Evolutionary conservation across 2,113 vertebrate species (phyloP).

Genomic region (Lasiurus cinereus): DNA sequence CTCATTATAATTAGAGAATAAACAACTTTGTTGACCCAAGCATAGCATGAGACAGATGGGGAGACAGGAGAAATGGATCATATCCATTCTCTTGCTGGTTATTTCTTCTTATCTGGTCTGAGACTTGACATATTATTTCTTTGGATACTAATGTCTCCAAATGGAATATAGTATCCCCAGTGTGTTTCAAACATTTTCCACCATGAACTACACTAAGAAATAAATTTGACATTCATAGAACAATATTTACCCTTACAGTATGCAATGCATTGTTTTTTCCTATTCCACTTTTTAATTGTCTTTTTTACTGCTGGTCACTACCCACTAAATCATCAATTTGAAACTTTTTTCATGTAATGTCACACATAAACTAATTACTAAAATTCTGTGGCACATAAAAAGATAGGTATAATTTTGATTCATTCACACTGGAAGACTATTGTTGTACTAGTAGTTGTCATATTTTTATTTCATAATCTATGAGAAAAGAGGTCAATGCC

Average conservation of each 20-base stretch:
- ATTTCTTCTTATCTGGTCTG: slow-evolving; percentile 37
- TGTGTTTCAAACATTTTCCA: slow-evolving; percentile 35
- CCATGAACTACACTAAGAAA: background rate
- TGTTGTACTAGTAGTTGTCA: background rate
- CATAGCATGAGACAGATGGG: background rate
- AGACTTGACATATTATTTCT: slow-evolving; percentile 2
- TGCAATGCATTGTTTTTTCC: background rate
- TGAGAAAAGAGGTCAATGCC: background rate
- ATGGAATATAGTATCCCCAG: background rate
- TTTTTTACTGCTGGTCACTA: background rate
- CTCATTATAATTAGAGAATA: slow-evolving; percentile 60
- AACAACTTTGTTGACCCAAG: slow-evolving; percentile 40
- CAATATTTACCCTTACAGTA: background rate
- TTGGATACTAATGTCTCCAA: background rate
- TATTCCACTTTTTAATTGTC: background rate
- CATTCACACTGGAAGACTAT: background rate
- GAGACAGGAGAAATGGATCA: slow-evolving; percentile 19
- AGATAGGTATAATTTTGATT: background rate
- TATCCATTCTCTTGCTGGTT: slow-evolving; percentile 28
- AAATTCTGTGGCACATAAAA: background rate
- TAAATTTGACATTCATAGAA: slow-evolving; percentile 13
- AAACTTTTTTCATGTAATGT: background rate
- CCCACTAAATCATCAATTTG: background rate
- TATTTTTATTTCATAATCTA: background rate
- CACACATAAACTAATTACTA: background rate